Evolutionary conservation across 2,888 invertebrate species (phyloP), one percentile per base, ranked within the genome.

Genomic region (Morpho deidamia): DNA sequence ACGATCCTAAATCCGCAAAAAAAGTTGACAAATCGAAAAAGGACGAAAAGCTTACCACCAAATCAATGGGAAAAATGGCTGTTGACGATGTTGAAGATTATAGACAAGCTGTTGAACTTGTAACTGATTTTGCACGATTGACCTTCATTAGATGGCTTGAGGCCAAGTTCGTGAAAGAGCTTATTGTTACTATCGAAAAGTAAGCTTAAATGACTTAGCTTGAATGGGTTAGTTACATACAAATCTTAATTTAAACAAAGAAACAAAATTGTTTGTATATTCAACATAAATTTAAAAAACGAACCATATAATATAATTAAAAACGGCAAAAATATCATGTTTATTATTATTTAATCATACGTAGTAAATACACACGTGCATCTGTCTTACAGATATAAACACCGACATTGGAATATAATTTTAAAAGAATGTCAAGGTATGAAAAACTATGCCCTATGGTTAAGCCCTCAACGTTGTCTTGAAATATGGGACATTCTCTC

Each of bases 321-420:
- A n/a, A n/a, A n/a, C n/a, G 23, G 23, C 23, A 23, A 23, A 23
- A 14, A 32, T 34, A 11, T 33, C 42, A 8, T 49, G 14, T n/a
- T n/a, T n/a, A 14, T 34, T 50, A 2, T 7, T 9, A 47, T 35
- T 45, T 44, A 41, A 12, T 52, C 37, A n/a, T n/a, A 37, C 37
- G 37, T n/a, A 37, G 10, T 9, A 37, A 37, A 37, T n/a, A 37
- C 37, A 7, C 37, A 37, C n/a, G 37, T 10, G 10, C n/a, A 9
- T 10, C n/a, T 42, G 5, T 38, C 9, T 32, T 55, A 45, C 60
- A 87, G 88, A 60, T 81, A 66, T 54, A 80, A 76, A 64, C 83
- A 83, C 53, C 78, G 86, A 0, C 72, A 71, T 33, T 88, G 87
- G 88, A 77, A 74, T 46, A 78, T 83, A 71, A 83, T 86, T 56